Evolutionary conservation across 2,797 vertebrate species (phyloP).

Genomic region (Leptodactylus fallax): DNA sequence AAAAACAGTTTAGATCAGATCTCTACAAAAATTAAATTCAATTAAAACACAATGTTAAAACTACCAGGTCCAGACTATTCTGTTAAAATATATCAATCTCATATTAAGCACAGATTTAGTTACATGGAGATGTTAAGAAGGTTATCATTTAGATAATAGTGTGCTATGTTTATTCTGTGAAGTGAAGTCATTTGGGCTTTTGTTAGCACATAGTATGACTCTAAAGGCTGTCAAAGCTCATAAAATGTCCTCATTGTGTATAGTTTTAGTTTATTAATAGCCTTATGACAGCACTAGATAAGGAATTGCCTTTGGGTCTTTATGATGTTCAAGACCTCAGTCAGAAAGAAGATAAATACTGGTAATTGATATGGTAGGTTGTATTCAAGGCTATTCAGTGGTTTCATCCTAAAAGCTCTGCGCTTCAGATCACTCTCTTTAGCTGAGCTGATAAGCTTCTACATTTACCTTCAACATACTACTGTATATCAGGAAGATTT

Average conservation of each 20-base stretch:
- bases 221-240: background rate
- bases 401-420: background rate
- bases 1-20: slow-evolving; percentile 6
- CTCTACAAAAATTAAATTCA: background rate
- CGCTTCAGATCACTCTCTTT: background rate
- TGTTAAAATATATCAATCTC: background rate
- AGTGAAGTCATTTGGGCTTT: background rate
- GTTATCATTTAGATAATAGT: background rate
- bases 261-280: slow-evolving; percentile 24
- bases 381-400: background rate
- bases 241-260: slow-evolving; percentile 7
- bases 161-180: background rate
- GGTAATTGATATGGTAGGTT: slow-evolving; percentile 17
- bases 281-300: slow-evolving; percentile 28
- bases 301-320: slow-evolving; percentile 6
- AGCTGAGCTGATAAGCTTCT: background rate
- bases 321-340: background rate
- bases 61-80: background rate
- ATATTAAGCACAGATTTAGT: background rate
- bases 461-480: background rate
- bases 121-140: no score
- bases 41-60: background rate
- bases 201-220: background rate
- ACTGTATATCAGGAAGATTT: background rate
- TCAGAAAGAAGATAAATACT: slow-evolving; percentile 22